These are phyloP conservation scores for Micromussa lordhowensis DNA, from an alignment of 92 coral and sea anemone species.

Conservation along the genomic window DNA sequence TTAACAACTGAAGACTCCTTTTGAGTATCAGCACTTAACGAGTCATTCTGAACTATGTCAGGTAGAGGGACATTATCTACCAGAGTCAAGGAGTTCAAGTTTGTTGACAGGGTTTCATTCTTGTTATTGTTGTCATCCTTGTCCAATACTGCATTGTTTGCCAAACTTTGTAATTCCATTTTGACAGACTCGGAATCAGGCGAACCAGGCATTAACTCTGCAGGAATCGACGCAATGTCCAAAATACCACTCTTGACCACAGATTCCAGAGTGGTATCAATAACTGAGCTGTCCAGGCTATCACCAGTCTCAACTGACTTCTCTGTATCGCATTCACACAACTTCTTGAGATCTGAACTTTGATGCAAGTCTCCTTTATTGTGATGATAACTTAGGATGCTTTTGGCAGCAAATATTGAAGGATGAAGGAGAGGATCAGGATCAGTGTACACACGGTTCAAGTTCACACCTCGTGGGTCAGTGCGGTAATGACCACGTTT, in stretches of 20 bases:
- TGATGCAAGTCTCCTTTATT: slow-evolving; percentile 13
- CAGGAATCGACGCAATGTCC: neutral
- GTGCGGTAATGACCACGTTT: slow-evolving; percentile 96
- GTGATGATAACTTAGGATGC: slow-evolving; percentile 81
- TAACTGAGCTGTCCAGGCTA: neutral
- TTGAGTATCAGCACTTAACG: neutral
- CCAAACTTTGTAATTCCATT: slow-evolving; percentile 25
- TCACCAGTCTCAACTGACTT: neutral
- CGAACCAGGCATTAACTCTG: slow-evolving; percentile 45
- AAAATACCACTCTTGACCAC: neutral
- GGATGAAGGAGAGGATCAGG: slow-evolving; percentile 91
- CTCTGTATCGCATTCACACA: slow-evolving; percentile 40
- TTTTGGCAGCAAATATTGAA: slow-evolving; percentile 86
- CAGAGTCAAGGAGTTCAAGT: neutral
- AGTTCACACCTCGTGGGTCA: slow-evolving; percentile 90
- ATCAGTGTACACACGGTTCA: slow-evolving; percentile 93
- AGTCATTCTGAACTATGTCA: neutral
- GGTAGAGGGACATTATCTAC: neutral
- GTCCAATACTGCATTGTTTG: neutral
- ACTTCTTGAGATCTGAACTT: neutral
- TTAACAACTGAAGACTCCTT: neutral
- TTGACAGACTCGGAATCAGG: slow-evolving; percentile 56
- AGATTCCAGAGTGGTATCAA: slow-evolving; percentile 6
- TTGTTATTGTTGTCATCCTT: slow-evolving; percentile 37
- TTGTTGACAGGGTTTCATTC: neutral